These are phyloP conservation scores for Plebejus argus DNA, from an alignment of 2,888 invertebrate species.

Conservation along the genomic window DNA sequence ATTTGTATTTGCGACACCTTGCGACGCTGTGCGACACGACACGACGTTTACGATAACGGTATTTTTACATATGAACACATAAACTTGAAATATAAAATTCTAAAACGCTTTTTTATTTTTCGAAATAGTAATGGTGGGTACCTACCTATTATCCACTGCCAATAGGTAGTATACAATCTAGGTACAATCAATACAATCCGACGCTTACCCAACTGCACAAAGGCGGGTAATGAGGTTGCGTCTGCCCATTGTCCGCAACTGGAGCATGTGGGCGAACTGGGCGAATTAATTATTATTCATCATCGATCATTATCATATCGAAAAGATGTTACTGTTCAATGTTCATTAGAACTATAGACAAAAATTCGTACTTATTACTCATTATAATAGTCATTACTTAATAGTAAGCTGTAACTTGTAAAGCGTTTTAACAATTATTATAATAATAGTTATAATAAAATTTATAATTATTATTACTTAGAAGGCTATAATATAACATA, in stretches of 20 bases:
- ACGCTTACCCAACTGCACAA: not conserved
- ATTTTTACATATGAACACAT: no score
- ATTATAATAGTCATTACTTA: not conserved
- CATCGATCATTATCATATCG: not conserved
- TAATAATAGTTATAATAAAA: no score
- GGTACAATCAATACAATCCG: not conserved
- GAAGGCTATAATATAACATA: no score
- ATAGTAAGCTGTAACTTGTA: no score
- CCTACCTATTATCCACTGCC: not conserved
- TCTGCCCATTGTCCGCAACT: constrained; percentile 11
- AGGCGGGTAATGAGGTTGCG: constrained; percentile 8
- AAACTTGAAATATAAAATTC: no score
- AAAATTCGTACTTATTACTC: not conserved
- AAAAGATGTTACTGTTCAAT: not conserved
- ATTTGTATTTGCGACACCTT: no score
- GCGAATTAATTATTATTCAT: constrained; percentile 9
- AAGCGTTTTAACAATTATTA: not conserved
- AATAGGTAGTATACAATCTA: not conserved
- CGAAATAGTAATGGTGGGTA: no score
- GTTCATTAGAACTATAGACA: constrained; percentile 10
- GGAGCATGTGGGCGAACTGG: not conserved
- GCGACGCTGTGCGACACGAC: no score
- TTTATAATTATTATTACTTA: no score
- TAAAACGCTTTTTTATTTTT: no score
- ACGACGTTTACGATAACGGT: no score